phyloP scores from a whole-genome alignment of 2,113 vertebrate species.

The Mandrillus leucophaeus region DNA sequence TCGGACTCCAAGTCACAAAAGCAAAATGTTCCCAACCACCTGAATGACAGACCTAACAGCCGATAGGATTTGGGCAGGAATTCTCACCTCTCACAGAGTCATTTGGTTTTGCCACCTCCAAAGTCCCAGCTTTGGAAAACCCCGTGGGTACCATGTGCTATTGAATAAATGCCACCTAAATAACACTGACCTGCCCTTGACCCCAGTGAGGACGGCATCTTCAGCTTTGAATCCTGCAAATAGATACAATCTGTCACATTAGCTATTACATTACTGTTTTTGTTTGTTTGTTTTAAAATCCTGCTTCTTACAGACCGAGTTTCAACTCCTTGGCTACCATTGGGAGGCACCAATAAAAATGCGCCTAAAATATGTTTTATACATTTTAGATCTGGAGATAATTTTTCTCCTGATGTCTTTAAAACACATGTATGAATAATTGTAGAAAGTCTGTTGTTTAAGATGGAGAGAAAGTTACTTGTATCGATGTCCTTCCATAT shows the following conservation, averaged over 20 bases:
- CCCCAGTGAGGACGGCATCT: not conserved
- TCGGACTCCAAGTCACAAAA: constrained; percentile 5
- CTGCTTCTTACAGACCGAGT: not conserved
- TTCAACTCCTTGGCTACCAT: not conserved
- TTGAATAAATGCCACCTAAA: not conserved
- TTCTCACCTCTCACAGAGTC: constrained; percentile 51
- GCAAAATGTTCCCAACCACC: constrained; percentile 16
- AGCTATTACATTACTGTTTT: not conserved
- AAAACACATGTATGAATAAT: constrained; percentile 25
- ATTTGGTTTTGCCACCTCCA: constrained; percentile 60
- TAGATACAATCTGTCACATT: not conserved
- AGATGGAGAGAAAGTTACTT: not conserved
- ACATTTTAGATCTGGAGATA: not conserved
- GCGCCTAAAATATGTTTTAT: not conserved
- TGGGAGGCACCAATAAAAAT: not conserved
- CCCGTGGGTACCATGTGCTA: not conserved
- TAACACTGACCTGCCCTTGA: not conserved
- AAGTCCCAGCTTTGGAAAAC: not conserved
- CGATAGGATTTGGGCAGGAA: constrained; percentile 37
- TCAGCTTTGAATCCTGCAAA: not conserved
- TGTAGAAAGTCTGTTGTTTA: constrained; percentile 13
- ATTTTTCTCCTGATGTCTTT: constrained; percentile 14
- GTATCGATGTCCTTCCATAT: not conserved
- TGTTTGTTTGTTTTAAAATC: not conserved
- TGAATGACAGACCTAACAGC: constrained; percentile 46